Conservation (phyloP, 2,797 vertebrate species). For the Squalus acanthias region DNA sequence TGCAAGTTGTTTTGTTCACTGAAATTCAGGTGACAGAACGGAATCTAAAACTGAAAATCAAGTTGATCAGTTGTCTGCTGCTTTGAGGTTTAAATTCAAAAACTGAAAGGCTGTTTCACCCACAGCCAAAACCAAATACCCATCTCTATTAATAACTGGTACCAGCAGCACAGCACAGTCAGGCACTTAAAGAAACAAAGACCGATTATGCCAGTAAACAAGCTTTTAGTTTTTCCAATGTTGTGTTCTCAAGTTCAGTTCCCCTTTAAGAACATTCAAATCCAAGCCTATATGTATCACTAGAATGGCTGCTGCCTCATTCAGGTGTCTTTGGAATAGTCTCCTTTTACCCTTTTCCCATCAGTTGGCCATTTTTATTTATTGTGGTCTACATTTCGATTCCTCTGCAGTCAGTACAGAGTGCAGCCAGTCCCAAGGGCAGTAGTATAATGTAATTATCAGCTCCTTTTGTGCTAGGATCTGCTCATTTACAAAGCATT, state of each 20-base stretch:
- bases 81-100: not conserved
- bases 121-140: not conserved
- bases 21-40: not conserved
- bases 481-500: not conserved
- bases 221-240: too few species aligned
- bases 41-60: not conserved
- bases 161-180: not conserved
- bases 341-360: not conserved
- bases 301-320: not conserved
- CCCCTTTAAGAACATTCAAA: not conserved
- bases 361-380: not conserved
- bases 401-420: not conserved
- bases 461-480: not conserved
- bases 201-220: too few species aligned
- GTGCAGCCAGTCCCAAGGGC: not conserved
- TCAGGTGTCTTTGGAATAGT: not conserved
- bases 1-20: not conserved
- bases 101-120: not conserved
- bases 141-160: not conserved
- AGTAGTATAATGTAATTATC: not conserved
- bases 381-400: not conserved
- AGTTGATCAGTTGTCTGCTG: not conserved
- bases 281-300: not conserved
- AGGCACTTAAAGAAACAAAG: not conserved
- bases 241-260: too few species aligned